A percentile compares a stretch with the other conserved stretches of the same genome.
Conservation (phyloP, 2,888 invertebrate species). For the Sminthurinus aureus region DNA sequence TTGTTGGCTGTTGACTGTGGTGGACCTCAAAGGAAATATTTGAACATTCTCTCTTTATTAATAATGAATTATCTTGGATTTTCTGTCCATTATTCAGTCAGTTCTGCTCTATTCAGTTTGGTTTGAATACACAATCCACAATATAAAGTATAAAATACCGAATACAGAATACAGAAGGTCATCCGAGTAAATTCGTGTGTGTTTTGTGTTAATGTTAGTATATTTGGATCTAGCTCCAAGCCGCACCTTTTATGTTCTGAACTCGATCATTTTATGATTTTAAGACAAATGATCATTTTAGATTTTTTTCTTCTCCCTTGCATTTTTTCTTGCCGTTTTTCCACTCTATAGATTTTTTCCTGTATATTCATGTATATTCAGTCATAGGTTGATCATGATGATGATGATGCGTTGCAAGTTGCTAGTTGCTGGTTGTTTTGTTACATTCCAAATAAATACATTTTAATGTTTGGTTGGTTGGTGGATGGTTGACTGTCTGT, state of each 20-base stretch:
- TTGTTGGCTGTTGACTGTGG: background rate
- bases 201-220: too few species aligned
- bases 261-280: constrained; percentile 40
- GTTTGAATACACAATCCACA: background rate
- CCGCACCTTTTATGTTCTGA: constrained; percentile 41
- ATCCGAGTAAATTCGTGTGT: too few species aligned
- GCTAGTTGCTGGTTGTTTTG: constrained; percentile 5
- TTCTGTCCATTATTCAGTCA: background rate
- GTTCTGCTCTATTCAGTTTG: background rate
- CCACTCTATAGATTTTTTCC: background rate
- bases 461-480: constrained; percentile 29
- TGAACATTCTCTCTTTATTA: constrained; percentile 14
- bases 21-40: background rate
- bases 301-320: background rate
- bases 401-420: too few species aligned
- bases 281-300: constrained; percentile 41
- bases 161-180: background rate
- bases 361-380: background rate
- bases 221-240: constrained; percentile 27
- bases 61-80: too few species aligned
- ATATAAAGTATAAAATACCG: background rate
- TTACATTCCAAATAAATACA: constrained; percentile 33
- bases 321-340: background rate
- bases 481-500: background rate
- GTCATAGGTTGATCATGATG: too few species aligned